Base-by-base conservation (phyloP, 2,888 invertebrate genomes). In the Zygogramma bicolorata region DNA sequence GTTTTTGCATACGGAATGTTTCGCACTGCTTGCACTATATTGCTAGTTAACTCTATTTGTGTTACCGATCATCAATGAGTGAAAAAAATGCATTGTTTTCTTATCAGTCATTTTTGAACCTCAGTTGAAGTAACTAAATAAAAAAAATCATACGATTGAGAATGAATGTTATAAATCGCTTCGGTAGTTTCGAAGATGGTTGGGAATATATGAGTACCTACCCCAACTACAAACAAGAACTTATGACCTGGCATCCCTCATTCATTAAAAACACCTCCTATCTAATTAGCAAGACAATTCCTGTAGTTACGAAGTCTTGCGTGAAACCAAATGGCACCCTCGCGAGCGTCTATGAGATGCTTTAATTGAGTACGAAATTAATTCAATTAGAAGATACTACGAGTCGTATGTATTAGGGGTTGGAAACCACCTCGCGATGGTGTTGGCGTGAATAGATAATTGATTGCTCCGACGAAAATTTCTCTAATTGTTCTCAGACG, bases 351-450 rank as follows among this genome's bases (percentile, higher is more conserved):
- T 27, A 27, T 53, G 13, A 53, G 25, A 53, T 7, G 53, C n/a
- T 53, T 22, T 53, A 53, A 53, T 53, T 53, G 53, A 53, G 53
- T 53, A 27, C 25, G 25, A 25, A 53, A 25, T 53, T 53, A 53
- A 53, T 53, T 53, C 7, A 53, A 53, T 53, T 53, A 53, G 27
- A 53, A 15, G 13, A n/a, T 15, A 15, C 25, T 27, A 25, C 22
- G 22, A 27, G 53, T 22, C 27, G 53, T 53, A 53, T 53, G n/a
- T n/a, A n/a, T 53, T 27, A 8, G n/a, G 25, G 22, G 13, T 10
- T n/a, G 53, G 25, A 49, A 53, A 53, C 53, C 53, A 53, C 53
- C 25, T 27, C 15, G 27, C 8, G n/a, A 25, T 13, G n/a, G n/a
- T 25, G 25, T 53, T 25, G 25, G 6, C 10, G 4, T n/a, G n/a